Conservation (phyloP, 2,888 invertebrate species). For the Philereme transversata region DNA sequence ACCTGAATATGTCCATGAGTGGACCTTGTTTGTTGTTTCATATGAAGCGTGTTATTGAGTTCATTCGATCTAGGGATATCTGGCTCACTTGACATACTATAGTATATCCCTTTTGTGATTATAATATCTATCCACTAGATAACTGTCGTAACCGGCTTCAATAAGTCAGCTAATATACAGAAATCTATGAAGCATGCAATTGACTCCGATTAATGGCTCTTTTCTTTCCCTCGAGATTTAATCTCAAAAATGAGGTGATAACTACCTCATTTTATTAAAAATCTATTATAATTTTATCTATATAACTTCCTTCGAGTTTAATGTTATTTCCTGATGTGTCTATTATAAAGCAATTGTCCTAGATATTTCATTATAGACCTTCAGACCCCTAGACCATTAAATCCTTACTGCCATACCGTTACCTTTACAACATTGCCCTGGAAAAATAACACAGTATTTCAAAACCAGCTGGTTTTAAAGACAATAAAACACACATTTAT, state of each 20-base stretch:
- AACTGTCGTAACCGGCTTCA: too few species aligned
- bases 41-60: neutral
- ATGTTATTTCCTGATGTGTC: neutral
- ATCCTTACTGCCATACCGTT: neutral
- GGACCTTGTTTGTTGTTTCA: neutral
- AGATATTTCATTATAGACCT: neutral
- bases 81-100: too few species aligned
- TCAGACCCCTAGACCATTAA: neutral
- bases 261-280: neutral
- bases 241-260: neutral
- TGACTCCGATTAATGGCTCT: neutral
- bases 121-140: too few species aligned
- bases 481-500: slow-evolving; percentile 22
- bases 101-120: too few species aligned
- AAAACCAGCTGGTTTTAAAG: slow-evolving; percentile 11
- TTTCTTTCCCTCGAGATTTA: neutral
- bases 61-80: too few species aligned
- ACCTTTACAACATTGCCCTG: neutral
- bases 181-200: neutral
- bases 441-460: slow-evolving; percentile 4
- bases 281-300: too few species aligned
- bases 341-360: neutral
- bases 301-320: neutral
- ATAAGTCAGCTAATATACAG: too few species aligned
- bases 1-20: neutral